Evolutionary conservation across 1,140 invertebrate genomes (phyloP).

Genomic region (Lerema accius): DNA sequence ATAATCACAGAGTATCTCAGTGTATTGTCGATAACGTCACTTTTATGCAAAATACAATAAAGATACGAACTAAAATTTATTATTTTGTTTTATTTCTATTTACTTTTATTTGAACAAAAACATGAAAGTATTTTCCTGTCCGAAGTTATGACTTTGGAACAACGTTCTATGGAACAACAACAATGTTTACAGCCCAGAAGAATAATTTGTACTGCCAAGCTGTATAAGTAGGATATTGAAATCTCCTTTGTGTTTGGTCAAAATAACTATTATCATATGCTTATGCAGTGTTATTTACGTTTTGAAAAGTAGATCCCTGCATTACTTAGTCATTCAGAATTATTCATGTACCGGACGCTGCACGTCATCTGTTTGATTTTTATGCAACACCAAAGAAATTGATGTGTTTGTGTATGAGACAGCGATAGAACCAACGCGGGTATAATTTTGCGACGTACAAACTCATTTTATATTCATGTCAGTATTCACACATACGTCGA

Average conservation of each 20-base stretch:
- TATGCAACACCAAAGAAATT: neutral
- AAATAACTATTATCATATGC: neutral
- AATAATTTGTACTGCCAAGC: no score
- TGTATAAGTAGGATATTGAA: no score
- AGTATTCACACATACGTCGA: no score
- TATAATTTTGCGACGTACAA: neutral
- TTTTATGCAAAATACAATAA: constrained; percentile 74
- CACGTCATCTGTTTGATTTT: neutral
- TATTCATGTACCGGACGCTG: constrained; percentile 6
- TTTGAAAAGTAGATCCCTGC: neutral
- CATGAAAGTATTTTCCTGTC: neutral
- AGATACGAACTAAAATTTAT: constrained; percentile 44
- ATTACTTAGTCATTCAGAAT: constrained; percentile 20
- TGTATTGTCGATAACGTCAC: constrained; percentile 73
- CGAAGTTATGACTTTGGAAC: no score
- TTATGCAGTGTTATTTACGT: constrained; percentile 1
- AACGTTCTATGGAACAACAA: no score
- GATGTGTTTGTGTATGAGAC: neutral
- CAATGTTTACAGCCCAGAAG: no score
- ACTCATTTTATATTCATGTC: neutral
- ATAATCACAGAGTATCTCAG: constrained; percentile 75
- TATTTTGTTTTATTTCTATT: constrained; percentile 42
- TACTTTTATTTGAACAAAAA: constrained; percentile 13
- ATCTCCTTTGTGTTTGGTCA: no score
- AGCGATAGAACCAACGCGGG: no score